Conservation (phyloP, 1,140 invertebrate genomes). For the Lucilia sericata region DNA sequence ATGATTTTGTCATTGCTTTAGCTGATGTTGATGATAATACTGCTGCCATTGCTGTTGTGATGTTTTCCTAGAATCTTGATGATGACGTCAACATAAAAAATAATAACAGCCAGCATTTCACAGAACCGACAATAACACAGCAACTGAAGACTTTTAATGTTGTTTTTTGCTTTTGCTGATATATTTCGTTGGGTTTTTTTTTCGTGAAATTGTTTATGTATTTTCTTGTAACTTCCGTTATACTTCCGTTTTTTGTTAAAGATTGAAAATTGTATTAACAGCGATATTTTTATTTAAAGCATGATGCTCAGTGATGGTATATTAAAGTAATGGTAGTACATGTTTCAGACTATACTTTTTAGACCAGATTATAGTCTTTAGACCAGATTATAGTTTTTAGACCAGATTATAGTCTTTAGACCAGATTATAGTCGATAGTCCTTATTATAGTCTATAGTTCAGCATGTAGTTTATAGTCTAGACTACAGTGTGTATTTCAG, state of each 20-base stretch:
- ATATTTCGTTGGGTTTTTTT: neutral
- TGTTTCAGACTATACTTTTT: too few relatives aligned
- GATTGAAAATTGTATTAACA: slow-evolving; percentile 24
- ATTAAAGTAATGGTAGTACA: too few relatives aligned
- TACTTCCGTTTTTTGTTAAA: slow-evolving; percentile 33
- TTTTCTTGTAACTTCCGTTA: slow-evolving; percentile 26
- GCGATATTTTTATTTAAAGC: slow-evolving; percentile 19
- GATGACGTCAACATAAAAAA: slow-evolving; percentile 27
- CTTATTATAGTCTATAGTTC: too few relatives aligned
- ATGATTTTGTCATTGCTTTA: slow-evolving; percentile 16
- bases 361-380: too few relatives aligned
- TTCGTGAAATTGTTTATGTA: slow-evolving; percentile 8
- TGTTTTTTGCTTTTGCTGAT: neutral
- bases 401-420: too few relatives aligned
- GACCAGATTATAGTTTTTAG: too few relatives aligned
- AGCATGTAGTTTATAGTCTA: too few relatives aligned
- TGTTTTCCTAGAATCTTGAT: neutral
- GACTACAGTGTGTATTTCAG: too few relatives aligned
- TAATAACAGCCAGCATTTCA: neutral
- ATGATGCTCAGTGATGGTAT: too few relatives aligned
- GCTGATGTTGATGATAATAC: neutral
- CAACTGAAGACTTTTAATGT: neutral
- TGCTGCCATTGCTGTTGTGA: too few relatives aligned
- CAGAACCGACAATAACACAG: neutral
- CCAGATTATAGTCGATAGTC: too few relatives aligned